phyloP scores from a whole-genome alignment of 2,113 vertebrate species.

The Nothoprocta pentlandii region DNA sequence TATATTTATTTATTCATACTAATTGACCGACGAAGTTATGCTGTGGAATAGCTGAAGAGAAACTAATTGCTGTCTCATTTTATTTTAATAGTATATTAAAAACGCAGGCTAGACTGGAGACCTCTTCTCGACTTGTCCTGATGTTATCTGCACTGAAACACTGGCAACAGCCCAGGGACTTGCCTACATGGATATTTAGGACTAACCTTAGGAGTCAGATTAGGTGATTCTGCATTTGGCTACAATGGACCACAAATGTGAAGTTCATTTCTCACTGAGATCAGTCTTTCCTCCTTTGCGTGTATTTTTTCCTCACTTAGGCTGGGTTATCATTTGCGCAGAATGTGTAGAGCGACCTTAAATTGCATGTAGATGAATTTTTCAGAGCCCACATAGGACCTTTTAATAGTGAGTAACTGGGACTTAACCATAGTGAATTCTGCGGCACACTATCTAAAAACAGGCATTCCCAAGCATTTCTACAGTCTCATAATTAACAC shows the following conservation, averaged over 20 bases:
- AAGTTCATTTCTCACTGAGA: conserved; percentile 44
- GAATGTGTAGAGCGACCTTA: neutral
- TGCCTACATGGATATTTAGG: conserved; percentile 54
- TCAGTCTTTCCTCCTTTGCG: conserved; percentile 7
- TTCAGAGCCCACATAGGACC: conserved; percentile 47
- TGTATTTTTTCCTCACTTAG: neutral
- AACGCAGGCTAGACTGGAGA: conserved; percentile 36
- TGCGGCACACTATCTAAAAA: neutral
- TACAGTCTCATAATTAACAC: neutral
- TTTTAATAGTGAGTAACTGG: conserved; percentile 41
- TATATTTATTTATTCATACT: conserved; percentile 79
- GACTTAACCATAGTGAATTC: conserved; percentile 28
- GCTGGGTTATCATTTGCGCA: conserved; percentile 35
- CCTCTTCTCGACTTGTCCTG: conserved; percentile 52
- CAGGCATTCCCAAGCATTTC: conserved; percentile 27
- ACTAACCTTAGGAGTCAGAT: conserved; percentile 58
- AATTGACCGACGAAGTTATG: conserved; percentile 75
- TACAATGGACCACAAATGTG: conserved; percentile 41
- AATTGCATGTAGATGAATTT: conserved; percentile 52
- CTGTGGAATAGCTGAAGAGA: conserved; percentile 71
- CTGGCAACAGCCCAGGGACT: conserved; percentile 60
- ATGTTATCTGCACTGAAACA: conserved; percentile 65
- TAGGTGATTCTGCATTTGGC: conserved; percentile 53
- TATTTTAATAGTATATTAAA: conserved; percentile 74
- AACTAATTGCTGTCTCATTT: conserved; percentile 75